Percentiles rank a stretch among this genome's conserved stretches.
Conservation (phyloP, 2,797 vertebrate species). For the Pipistrellus kuhlii region DNA sequence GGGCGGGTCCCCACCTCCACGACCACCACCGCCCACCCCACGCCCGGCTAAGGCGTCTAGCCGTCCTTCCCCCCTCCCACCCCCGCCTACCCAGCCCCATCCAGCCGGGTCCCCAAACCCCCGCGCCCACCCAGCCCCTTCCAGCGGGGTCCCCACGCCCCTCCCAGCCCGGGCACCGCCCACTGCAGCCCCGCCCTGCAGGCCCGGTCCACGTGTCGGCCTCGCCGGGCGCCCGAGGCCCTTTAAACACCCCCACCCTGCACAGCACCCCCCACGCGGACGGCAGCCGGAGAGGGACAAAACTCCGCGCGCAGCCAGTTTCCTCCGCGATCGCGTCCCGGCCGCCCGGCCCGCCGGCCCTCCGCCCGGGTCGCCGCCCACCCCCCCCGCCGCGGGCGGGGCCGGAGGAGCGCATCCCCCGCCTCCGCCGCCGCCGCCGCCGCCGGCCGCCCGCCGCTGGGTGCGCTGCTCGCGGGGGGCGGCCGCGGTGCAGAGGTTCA, state of each 20-base stretch:
- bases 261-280: background rate
- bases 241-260: conserved; percentile 80
- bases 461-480: conserved; percentile 74
- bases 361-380: background rate
- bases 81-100: background rate
- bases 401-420: background rate
- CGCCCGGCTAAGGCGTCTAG: too few relatives aligned
- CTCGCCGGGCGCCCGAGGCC: conserved; percentile 76
- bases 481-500: conserved; percentile 77
- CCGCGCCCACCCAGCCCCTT: background rate
- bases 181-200: conserved; percentile 33
- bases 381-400: conserved; percentile 52
- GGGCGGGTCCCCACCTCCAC: background rate
- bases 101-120: background rate
- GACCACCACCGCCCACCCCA: background rate
- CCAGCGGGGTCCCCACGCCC: background rate
- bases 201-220: conserved; percentile 54
- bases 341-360: background rate
- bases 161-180: background rate
- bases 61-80: too few relatives aligned
- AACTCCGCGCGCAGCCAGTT: conserved; percentile 68
- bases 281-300: conserved; percentile 81
- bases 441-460: conserved; percentile 74
- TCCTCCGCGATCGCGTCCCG: conserved; percentile 72
- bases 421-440: conserved; percentile 58